Evolutionary conservation across 2,113 vertebrate genomes (phyloP).

Genomic region (Opisthocomus hoazin): DNA sequence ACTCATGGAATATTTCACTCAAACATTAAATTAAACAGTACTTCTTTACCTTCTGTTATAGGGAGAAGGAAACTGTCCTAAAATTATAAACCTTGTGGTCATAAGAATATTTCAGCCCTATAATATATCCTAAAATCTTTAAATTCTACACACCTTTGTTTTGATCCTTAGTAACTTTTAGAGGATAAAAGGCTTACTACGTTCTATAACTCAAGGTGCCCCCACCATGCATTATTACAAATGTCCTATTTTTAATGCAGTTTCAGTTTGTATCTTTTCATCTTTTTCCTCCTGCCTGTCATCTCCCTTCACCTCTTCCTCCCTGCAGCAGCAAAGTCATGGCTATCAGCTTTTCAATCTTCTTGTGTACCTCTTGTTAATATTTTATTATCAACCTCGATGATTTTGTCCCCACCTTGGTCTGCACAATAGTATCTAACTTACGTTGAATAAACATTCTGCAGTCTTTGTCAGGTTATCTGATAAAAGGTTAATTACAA

Average conservation of each 20-base stretch:
- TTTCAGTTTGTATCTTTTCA: neutral
- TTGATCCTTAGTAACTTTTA: neutral
- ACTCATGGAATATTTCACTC: neutral
- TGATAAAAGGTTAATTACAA: neutral
- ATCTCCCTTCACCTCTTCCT: neutral
- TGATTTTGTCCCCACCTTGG: neutral
- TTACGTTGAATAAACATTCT: neutral
- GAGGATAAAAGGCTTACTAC: neutral
- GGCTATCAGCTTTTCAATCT: neutral
- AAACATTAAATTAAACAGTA: neutral
- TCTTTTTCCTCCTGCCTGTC: neutral
- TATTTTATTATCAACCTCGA: neutral
- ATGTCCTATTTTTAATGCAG: neutral
- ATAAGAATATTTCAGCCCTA: neutral
- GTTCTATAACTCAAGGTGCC: neutral
- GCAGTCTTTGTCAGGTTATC: neutral
- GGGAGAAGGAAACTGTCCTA: neutral
- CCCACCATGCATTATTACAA: neutral
- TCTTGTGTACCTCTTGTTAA: neutral
- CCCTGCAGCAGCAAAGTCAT: neutral
- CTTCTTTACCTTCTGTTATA: neutral
- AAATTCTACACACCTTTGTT: neutral
- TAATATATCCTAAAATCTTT: neutral
- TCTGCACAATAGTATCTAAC: neutral
- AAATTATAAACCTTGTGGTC: neutral